Evolutionary conservation across 2,888 invertebrate genomes (phyloP).

Genomic region (Drosophila prostipennis): DNA sequence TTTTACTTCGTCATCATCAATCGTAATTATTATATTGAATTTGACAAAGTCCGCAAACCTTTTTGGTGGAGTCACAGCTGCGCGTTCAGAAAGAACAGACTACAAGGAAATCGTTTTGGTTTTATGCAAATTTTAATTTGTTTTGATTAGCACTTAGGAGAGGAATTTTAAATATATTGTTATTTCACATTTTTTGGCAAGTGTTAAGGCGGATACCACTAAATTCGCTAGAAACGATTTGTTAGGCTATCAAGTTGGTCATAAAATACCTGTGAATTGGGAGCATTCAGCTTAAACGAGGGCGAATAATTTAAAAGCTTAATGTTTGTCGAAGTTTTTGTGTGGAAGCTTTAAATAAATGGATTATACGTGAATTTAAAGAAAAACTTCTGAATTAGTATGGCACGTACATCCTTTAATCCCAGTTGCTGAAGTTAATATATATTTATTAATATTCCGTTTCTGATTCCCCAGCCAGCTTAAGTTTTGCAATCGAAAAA

Average conservation of each 20-base stretch:
- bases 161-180: conserved; percentile 25
- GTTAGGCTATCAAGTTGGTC: neutral
- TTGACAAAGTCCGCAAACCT: conserved; percentile 56
- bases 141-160: conserved; percentile 39
- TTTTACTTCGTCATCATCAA: conserved; percentile 24
- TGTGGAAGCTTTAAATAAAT: no score
- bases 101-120: conserved; percentile 51
- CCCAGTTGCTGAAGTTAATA: neutral
- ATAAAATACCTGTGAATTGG: conserved; percentile 1
- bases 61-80: conserved; percentile 33
- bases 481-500: conserved; percentile 37
- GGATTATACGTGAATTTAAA: neutral
- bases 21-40: conserved; percentile 51
- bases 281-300: neutral
- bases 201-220: conserved; percentile 16
- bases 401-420: neutral
- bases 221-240: conserved; percentile 6
- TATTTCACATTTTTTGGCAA: conserved; percentile 1
- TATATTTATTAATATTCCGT: conserved; percentile 37
- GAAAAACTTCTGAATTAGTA: neutral
- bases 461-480: neutral
- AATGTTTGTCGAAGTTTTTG: no score
- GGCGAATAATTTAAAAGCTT: neutral
- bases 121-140: conserved; percentile 35
- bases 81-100: neutral